Conservation (phyloP, 2,797 vertebrate genomes). For the Scyliorhinus canicula region DNA sequence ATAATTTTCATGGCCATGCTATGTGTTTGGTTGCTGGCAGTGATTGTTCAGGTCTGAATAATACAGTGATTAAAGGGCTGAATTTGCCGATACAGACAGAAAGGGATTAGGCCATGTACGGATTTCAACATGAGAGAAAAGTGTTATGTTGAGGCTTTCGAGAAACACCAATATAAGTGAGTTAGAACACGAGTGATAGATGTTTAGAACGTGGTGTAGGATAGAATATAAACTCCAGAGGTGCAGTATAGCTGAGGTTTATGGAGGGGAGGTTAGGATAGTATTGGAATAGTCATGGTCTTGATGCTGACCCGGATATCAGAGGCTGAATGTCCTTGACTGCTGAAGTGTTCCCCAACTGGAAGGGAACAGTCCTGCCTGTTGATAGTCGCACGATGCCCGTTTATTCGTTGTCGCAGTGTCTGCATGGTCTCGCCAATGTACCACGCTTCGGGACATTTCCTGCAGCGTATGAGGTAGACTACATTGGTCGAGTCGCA, state of each 20-base stretch:
- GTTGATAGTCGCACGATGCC: no score
- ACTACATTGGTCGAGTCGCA: no score
- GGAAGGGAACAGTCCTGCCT: no score
- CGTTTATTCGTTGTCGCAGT: no score
- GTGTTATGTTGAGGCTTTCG: background rate
- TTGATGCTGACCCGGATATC: no score
- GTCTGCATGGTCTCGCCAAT: no score
- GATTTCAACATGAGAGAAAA: background rate
- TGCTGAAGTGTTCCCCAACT: no score
- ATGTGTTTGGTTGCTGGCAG: no score
- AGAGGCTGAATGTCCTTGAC: no score
- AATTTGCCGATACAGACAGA: background rate
- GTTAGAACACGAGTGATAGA: background rate
- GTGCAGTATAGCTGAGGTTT: background rate
- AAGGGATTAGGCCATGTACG: background rate
- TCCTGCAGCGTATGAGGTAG: no score
- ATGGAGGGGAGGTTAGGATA: background rate
- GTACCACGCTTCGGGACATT: no score
- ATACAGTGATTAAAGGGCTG: background rate
- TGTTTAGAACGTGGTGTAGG: background rate
- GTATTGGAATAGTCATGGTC: background rate
- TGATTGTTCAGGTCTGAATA: no score
- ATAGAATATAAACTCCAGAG: background rate
- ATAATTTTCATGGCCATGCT: background rate
- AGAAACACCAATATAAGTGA: background rate